A percentile compares a stretch with the other conserved stretches of the same genome.
Evolutionary conservation across 2,797 vertebrate species (phyloP).

Genomic region (Anniella stebbinsi): DNA sequence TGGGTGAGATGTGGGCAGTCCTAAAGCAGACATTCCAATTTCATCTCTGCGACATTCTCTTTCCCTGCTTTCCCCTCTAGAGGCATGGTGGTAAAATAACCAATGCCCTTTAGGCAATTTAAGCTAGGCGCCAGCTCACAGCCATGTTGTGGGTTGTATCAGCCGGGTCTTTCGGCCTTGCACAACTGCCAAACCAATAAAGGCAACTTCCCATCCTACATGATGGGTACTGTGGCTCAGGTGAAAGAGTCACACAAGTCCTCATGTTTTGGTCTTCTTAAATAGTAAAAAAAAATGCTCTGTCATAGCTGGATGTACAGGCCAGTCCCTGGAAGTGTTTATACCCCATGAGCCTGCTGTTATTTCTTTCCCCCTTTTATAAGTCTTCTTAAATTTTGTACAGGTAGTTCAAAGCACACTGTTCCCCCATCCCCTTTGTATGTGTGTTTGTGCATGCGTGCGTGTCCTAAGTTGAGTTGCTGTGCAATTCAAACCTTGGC

Average conservation of each 20-base stretch:
- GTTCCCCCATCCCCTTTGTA: constrained; percentile 56
- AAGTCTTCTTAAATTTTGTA: constrained; percentile 66
- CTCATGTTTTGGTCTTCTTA: constrained; percentile 21
- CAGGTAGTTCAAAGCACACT: constrained; percentile 77
- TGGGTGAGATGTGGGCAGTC: neutral
- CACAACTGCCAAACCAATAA: neutral
- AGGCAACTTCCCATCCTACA: neutral
- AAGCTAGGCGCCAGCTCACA: neutral
- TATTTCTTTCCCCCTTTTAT: constrained; percentile 42
- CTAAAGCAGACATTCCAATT: constrained; percentile 21
- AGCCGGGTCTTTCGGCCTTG: neutral
- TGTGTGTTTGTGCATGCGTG: constrained; percentile 52
- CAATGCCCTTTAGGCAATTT: neutral
- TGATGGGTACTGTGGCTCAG: accelerated
- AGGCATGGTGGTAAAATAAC: neutral
- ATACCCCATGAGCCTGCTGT: constrained; percentile 41
- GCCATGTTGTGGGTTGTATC: neutral
- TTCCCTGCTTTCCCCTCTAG: constrained; percentile 5
- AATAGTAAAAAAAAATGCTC: constrained; percentile 43
- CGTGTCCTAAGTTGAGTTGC: constrained; percentile 66
- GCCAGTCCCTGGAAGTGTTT: constrained; percentile 33
- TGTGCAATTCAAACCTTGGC: constrained; percentile 74
- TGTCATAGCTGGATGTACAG: accelerated
- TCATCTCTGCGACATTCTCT: neutral
- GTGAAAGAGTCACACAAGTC: neutral